Evolutionary conservation across 2,888 invertebrate genomes (phyloP).

Genomic region (Cantharis lateralis): DNA sequence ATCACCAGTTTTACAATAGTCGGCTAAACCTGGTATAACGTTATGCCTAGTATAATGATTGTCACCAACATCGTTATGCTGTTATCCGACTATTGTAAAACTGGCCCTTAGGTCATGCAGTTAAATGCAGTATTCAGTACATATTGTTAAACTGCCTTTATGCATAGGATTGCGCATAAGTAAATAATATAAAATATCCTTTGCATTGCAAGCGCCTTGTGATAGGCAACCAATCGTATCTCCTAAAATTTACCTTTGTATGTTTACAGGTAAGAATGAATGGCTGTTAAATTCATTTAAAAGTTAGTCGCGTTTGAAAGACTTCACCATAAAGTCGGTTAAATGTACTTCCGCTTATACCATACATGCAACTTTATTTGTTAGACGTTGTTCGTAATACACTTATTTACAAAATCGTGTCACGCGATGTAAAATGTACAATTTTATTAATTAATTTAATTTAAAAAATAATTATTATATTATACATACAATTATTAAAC

Average conservation of each 20-base stretch:
- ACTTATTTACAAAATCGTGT: not conserved
- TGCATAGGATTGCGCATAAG: too few relatives aligned
- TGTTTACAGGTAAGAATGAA: conserved; percentile 32
- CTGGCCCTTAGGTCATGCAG: too few relatives aligned
- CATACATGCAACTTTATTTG: conserved; percentile 1
- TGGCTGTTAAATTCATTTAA: conserved; percentile 19
- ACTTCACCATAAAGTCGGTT: conserved; percentile 28
- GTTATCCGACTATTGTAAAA: too few relatives aligned
- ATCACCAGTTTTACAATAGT: too few relatives aligned
- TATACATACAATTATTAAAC: not conserved
- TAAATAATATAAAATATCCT: not conserved
- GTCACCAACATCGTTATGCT: too few relatives aligned
- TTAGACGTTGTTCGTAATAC: not conserved
- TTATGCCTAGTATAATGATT: too few relatives aligned
- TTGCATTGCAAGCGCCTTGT: not conserved
- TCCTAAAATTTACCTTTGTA: not conserved
- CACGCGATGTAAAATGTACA: conserved; percentile 1
- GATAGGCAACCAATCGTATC: not conserved
- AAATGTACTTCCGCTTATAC: conserved; percentile 18
- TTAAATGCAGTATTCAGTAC: too few relatives aligned
- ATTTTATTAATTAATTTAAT: not conserved
- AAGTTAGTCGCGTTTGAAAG: conserved; percentile 33
- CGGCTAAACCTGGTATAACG: too few relatives aligned
- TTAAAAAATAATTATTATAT: not conserved
- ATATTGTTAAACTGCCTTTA: too few relatives aligned